Evolutionary conservation across 2,113 vertebrate species (phyloP).

Genomic region (Sigmodon hispidus): DNA sequence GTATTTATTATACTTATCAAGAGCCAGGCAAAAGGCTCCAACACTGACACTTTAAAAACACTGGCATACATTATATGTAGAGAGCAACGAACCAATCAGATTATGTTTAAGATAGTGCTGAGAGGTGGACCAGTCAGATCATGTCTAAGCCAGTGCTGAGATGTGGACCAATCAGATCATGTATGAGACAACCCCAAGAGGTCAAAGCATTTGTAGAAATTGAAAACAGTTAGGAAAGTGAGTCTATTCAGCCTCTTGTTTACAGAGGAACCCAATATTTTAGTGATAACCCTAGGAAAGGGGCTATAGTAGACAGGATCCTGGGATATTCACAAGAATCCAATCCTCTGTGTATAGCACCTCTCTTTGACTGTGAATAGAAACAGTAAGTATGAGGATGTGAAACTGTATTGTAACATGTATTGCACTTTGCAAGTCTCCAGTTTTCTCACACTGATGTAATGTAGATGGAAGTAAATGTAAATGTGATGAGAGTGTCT

Average conservation of each 20-base stretch:
- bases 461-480: not conserved
- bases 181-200: not conserved
- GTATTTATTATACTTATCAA: constrained; percentile 74
- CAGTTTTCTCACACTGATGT: not conserved
- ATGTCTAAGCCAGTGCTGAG: not conserved
- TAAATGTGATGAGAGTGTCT: not conserved
- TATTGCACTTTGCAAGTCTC: constrained; percentile 10
- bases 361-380: not conserved
- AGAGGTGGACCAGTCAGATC: constrained; percentile 25
- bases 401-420: not conserved
- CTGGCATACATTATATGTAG: not conserved
- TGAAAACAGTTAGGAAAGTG: not conserved
- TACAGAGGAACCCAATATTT: not conserved
- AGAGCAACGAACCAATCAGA: constrained; percentile 24
- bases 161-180: constrained; percentile 18
- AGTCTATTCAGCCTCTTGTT: not conserved
- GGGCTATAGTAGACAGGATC: not conserved
- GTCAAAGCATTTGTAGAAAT: constrained; percentile 6
- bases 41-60: constrained; percentile 44
- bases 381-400: not conserved
- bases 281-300: not conserved
- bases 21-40: constrained; percentile 45
- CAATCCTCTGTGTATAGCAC: not conserved
- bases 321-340: not conserved
- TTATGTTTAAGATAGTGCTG: not conserved